Evolutionary conservation across 1,140 invertebrate species (phyloP), one percentile per base, ranked within the genome.

Genomic region (Heterodera schachtii): DNA sequence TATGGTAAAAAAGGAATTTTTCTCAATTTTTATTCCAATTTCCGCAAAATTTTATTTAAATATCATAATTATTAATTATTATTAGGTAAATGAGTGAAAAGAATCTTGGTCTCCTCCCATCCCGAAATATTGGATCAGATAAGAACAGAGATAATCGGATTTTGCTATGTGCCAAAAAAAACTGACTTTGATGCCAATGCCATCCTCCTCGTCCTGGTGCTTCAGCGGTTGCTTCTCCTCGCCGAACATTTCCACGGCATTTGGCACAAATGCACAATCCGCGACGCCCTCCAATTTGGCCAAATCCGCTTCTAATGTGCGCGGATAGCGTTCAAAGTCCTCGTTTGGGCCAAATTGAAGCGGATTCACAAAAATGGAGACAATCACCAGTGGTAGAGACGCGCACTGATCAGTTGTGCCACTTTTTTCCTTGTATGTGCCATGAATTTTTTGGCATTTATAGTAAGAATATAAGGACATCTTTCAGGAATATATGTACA

Each of bases 321-420:
- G 79, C 44, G 82, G 82, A 70, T 83, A 83, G 31, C 78, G 77
- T 0, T 69, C 66, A 52, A 70, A 76, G 44, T 83, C 82, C 41
- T 82, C 75, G 57, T 73, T 60, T 19, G 75, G 69, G 3, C 60
- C 83, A 41, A 83, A 83, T 60, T 83, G 83, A 43, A 85, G 73
- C 66, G 83, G 83, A 70, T 83, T 85, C 46, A 83, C 82, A 60
- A 82, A 82, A 57, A 82, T 82, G 46, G 81, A 82, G 49, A 82
- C 81, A 16, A 83, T 47, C 49, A 82, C 52, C 11, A 71, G 69
- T 4, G 21, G 31, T 31, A 7, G 57, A 7, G 16, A n/a, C 11
- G 11, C 11, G 41, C 52, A 43, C 57, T 52, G n/a, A 64, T 64
- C 57, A 19, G 16, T 5, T 4, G 13, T 19, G 57, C 13, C 49